phyloP scores from a whole-genome alignment of 1,140 invertebrate genomes.

The Eriosoma lanigerum region DNA sequence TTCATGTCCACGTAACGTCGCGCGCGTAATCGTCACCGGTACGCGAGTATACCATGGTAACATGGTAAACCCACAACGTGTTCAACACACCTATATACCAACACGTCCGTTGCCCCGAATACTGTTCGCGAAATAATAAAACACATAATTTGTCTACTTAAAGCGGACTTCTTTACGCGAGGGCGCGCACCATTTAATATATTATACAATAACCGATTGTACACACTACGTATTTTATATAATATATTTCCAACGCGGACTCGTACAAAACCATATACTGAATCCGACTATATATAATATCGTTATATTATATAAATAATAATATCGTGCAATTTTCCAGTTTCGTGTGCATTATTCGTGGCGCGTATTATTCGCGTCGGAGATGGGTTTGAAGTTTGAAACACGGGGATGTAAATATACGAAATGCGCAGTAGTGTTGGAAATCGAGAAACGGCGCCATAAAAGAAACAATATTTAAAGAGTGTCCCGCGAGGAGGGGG shows the following conservation, averaged over 20 bases:
- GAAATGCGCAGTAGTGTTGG: neutral
- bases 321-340: neutral
- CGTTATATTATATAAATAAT: neutral
- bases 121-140: neutral
- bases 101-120: neutral
- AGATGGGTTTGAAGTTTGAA: neutral
- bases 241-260: too few species aligned
- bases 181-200: too few species aligned
- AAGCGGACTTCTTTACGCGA: too few species aligned
- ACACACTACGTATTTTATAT: too few species aligned
- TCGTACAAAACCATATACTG: too few species aligned
- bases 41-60: too few species aligned
- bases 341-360: too few species aligned
- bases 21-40: neutral
- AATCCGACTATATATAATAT: too few species aligned
- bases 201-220: too few species aligned
- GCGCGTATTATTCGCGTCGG: neutral
- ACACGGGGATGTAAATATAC: neutral
- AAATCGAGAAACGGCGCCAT: neutral
- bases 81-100: neutral
- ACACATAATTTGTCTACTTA: too few species aligned
- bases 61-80: too few species aligned
- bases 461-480: conserved; percentile 3
- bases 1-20: conserved; percentile 34
- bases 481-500: neutral